Evolutionary conservation across 2,888 invertebrate species (phyloP).

Genomic region (Caenorhabditis zanzibari): DNA sequence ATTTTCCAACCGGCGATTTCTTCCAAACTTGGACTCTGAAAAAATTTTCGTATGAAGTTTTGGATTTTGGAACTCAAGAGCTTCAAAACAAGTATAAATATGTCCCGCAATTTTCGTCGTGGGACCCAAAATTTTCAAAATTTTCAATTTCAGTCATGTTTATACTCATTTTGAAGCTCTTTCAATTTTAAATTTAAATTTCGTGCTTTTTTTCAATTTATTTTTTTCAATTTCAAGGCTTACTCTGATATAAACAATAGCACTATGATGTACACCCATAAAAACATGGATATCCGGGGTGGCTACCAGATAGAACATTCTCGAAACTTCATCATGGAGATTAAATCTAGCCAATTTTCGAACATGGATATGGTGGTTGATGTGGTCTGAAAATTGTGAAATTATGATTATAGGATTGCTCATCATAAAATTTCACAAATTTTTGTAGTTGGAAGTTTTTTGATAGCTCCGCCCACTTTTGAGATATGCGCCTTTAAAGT

Average conservation of each 20-base stretch:
- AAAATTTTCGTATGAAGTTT: neutral
- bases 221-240: neutral
- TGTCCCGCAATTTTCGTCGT: neutral
- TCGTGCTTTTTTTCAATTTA: neutral
- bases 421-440: too few species aligned
- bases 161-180: neutral
- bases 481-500: constrained; percentile 8
- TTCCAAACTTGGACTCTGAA: constrained; percentile 35
- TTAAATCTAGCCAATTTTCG: constrained; percentile 30
- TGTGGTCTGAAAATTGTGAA: constrained; percentile 29
- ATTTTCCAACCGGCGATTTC: constrained; percentile 29
- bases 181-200: neutral
- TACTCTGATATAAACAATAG: constrained; percentile 29
- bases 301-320: constrained; percentile 45
- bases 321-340: constrained; percentile 21
- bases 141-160: neutral
- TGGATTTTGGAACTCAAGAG: neutral
- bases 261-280: constrained; percentile 23
- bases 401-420: neutral
- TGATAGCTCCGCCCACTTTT: neutral
- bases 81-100: neutral
- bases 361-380: constrained; percentile 27
- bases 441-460: neutral
- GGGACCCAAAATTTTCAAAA: neutral
- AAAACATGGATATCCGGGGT: constrained; percentile 27